A percentile compares a stretch with the other conserved stretches of the same genome.
These are phyloP conservation scores for Chrysaora quinquecirrha DNA, from an alignment of 30 jellyfish, hydroid and myxozoan species.

Conservation along the genomic window DNA sequence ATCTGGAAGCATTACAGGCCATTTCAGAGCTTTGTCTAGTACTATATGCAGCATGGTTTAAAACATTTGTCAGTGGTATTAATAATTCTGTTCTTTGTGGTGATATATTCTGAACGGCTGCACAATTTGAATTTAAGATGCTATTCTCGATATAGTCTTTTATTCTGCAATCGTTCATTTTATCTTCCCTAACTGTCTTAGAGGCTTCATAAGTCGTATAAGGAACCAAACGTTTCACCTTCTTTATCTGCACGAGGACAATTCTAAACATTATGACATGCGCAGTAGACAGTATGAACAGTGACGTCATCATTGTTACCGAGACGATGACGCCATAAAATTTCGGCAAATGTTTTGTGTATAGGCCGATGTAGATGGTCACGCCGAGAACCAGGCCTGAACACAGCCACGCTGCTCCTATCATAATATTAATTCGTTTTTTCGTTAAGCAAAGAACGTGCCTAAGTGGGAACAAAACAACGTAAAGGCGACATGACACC, in stretches of 20 bases:
- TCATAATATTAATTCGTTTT: neutral
- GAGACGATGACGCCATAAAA: constrained; percentile 30
- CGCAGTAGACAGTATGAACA: neutral
- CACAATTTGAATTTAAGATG: too few species aligned
- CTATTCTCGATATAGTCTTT: too few species aligned
- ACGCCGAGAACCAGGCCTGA: neutral
- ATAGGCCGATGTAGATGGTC: neutral
- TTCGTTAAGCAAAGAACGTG: neutral
- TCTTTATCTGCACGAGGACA: constrained; percentile 10
- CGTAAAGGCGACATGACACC: constrained; percentile 8
- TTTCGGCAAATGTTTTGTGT: neutral
- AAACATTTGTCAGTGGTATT: too few species aligned
- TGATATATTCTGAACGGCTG: too few species aligned
- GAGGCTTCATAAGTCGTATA: too few species aligned
- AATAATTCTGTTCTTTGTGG: too few species aligned
- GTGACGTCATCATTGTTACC: neutral
- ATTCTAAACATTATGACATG: constrained; percentile 10
- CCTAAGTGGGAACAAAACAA: constrained; percentile 12
- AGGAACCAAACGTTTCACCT: too few species aligned
- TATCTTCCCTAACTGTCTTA: too few species aligned
- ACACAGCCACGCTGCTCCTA: constrained; percentile 1
- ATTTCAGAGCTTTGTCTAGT: too few species aligned
- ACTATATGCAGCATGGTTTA: too few species aligned
- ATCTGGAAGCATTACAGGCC: too few species aligned
- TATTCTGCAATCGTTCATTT: neutral